Conservation (phyloP, 2,888 invertebrate species). For the Acleris emargana region DNA sequence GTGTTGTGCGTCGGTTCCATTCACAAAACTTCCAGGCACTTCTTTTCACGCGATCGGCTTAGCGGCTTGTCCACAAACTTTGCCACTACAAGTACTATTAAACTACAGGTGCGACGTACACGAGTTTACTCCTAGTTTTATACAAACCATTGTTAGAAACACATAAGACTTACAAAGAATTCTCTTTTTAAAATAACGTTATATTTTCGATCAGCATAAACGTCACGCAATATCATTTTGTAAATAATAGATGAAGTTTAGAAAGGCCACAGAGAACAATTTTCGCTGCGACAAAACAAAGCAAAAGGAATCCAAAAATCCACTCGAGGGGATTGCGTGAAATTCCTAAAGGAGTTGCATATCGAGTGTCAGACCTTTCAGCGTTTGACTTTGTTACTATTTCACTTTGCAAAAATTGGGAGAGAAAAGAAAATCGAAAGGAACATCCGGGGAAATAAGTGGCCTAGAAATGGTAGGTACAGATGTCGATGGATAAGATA, state of each 20-base stretch:
- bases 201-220: slow-evolving; percentile 15
- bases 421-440: slow-evolving; percentile 18
- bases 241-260: slow-evolving; percentile 45
- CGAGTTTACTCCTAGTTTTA: slow-evolving; percentile 60
- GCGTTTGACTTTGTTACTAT: slow-evolving; percentile 56
- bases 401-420: slow-evolving; percentile 47
- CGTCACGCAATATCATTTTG: slow-evolving; percentile 23
- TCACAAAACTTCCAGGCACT: slow-evolving; percentile 66
- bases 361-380: slow-evolving; percentile 61
- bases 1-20: slow-evolving; percentile 68
- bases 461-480: slow-evolving; percentile 24
- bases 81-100: slow-evolving; percentile 70
- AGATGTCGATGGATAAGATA: slow-evolving; percentile 35
- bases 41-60: slow-evolving; percentile 75
- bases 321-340: slow-evolving; percentile 54
- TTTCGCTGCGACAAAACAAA: slow-evolving; percentile 59
- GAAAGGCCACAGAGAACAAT: slow-evolving; percentile 58
- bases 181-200: slow-evolving; percentile 17
- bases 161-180: slow-evolving; percentile 23
- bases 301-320: slow-evolving; percentile 56
- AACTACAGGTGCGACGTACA: slow-evolving; percentile 49
- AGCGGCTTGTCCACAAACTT: slow-evolving; percentile 69
- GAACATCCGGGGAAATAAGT: slow-evolving; percentile 34
- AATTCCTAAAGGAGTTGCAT: slow-evolving; percentile 55
- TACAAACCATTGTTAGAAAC: slow-evolving; percentile 63